Percentiles rank a stretch among this genome's conserved stretches.
Evolutionary conservation across 2,113 vertebrate genomes (phyloP).

Genomic region (Pomatostomus ruficeps): DNA sequence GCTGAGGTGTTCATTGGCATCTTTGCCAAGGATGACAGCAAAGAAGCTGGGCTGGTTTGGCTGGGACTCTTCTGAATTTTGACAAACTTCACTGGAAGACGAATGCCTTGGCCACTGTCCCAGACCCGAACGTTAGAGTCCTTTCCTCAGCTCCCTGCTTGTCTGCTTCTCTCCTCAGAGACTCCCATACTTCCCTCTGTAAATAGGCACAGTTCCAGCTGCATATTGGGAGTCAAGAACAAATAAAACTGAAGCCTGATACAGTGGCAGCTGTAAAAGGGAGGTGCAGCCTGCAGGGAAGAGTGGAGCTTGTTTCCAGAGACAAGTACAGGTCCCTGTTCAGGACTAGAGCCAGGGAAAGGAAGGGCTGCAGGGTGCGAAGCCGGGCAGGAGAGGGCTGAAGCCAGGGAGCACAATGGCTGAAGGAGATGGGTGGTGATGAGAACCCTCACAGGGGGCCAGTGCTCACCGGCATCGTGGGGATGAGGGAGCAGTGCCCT

Average conservation of each 20-base stretch:
- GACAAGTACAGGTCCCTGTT: background rate
- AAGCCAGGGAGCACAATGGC: background rate
- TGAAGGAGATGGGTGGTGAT: background rate
- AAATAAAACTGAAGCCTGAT: background rate
- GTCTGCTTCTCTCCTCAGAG: background rate
- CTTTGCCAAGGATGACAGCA: background rate
- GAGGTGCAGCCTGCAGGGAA: background rate
- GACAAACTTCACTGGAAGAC: background rate
- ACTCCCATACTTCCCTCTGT: background rate
- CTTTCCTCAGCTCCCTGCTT: background rate
- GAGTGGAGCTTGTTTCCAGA: background rate
- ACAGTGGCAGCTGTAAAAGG: background rate
- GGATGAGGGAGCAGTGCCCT: background rate
- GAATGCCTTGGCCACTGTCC: background rate
- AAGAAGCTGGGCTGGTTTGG: background rate
- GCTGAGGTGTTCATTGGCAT: background rate
- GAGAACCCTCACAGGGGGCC: background rate
- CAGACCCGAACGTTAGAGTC: background rate
- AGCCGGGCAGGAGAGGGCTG: background rate
- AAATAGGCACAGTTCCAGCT: background rate
- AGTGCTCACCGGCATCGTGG: fast-evolving
- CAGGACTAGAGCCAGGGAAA: background rate
- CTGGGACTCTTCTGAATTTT: background rate
- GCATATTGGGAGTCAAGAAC: background rate
- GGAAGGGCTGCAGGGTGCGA: background rate